Base-by-base conservation (phyloP, 2,888 invertebrate genomes). In the Anthoptus insignis region DNA sequence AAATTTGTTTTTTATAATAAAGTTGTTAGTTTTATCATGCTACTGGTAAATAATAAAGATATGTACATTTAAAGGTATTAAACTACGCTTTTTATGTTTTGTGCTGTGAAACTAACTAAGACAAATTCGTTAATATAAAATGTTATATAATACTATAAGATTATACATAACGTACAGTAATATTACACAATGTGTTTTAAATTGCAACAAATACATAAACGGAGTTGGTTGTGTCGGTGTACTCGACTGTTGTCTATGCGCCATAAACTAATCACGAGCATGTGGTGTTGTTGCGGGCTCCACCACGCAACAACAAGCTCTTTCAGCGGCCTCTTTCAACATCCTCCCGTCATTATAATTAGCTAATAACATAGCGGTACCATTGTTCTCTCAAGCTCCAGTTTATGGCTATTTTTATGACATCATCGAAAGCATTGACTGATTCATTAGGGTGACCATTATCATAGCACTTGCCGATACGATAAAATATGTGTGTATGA, bases 241-340 rank as follows among this genome's bases (percentile, higher is more conserved):
- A 76, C 72, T 74, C 72, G 70, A 70, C 72, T 76, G 73, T 74
- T 81, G 77, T 82, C 78, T 79, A 76, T 78, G 67, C 73, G 71
- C 72, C 78, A 77, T 84, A 82, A 87, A 84, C 86, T 89, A 90
- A 91, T 91, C 88, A 87, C 77, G 77, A 84, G 74, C 85, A 76
- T 84, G 83, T 81, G 82, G 77, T 75, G 76, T 74, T 81, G 79
- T 27, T 39, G 34, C 42, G 52, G 66, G 71, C 81, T 21, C n/a
- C 63, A 59, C 77, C 78, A 70, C 53, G 66, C 74, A 78, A 71
- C 91, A 91, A 91, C 84, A 79, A 79, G 79, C 72, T 79, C 86
- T 86, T 89, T 89, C 82, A 85, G 81, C 72, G 75, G 58, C 83
- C 89, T 19, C 54, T 54, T 45, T 61, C 24, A 54, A 39, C 37